A percentile compares a stretch with the other conserved stretches of the same genome.
These are phyloP conservation scores for Tubulanus polymorphus DNA, from an alignment of 2,888 invertebrate species.

Conservation along the genomic window DNA sequence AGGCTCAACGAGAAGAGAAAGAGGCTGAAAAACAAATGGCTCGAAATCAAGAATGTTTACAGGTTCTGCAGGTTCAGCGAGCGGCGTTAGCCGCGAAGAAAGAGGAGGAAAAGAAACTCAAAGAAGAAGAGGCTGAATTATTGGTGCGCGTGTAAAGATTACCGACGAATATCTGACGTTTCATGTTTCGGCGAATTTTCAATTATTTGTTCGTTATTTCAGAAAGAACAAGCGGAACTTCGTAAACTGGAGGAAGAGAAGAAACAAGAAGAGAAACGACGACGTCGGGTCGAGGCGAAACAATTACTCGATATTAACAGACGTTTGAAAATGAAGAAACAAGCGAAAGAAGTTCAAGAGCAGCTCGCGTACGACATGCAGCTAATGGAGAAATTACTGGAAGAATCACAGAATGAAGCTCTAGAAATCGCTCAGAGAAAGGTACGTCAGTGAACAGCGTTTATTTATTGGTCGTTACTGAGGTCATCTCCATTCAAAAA, in stretches of 20 bases:
- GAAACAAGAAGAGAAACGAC: slow-evolving; percentile 41
- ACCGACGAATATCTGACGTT: background rate
- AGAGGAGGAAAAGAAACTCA: slow-evolving; percentile 39
- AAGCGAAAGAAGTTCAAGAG: slow-evolving; percentile 48
- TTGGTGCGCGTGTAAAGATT: slow-evolving; percentile 28
- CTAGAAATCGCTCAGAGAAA: slow-evolving; percentile 47
- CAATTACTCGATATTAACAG: slow-evolving; percentile 42
- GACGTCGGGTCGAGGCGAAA: slow-evolving; percentile 40
- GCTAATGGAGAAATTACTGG: slow-evolving; percentile 48
- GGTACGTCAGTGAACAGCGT: slow-evolving; percentile 29
- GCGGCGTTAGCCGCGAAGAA: slow-evolving; percentile 46
- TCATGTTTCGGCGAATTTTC: background rate
- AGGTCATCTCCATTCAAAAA: background rate
- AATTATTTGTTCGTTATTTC: slow-evolving; percentile 5
- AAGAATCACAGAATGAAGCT: slow-evolving; percentile 48
- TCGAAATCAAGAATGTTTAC: slow-evolving; percentile 41
- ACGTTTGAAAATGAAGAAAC: slow-evolving; percentile 45
- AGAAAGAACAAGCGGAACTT: slow-evolving; percentile 46
- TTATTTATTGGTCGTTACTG: background rate
- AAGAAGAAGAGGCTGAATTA: slow-evolving; percentile 46
- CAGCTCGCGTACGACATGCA: slow-evolving; percentile 52
- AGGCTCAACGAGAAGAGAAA: slow-evolving; percentile 46
- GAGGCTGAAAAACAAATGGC: slow-evolving; percentile 39
- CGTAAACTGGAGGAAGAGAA: slow-evolving; percentile 46
- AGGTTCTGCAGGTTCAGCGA: slow-evolving; percentile 46